phyloP scores from a whole-genome alignment of 2,888 invertebrate species.

The Neoscelio sp. region DNA sequence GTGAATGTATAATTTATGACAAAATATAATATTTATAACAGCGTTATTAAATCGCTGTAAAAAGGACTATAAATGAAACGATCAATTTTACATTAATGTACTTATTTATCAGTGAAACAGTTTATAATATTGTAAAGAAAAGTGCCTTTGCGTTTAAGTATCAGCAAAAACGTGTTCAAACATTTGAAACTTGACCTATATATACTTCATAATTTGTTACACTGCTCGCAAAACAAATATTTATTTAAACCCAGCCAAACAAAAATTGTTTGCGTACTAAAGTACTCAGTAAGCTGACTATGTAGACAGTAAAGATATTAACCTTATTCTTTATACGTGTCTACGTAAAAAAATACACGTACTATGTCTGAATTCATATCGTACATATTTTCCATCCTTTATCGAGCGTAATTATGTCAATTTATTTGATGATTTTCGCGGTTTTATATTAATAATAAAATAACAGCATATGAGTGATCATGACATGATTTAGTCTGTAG shows the following conservation, averaged over 20 bases:
- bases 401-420: not conserved
- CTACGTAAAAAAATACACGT: not conserved
- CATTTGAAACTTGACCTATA: no score
- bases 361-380: not conserved
- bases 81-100: no score
- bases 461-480: slow-evolving; percentile 23
- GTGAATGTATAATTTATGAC: no score
- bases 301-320: not conserved
- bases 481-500: slow-evolving; percentile 16
- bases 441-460: slow-evolving; percentile 10
- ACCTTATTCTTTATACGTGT: slow-evolving; percentile 5
- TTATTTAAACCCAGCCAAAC: slow-evolving; percentile 8
- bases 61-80: no score
- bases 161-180: no score
- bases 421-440: slow-evolving; percentile 1
- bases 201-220: not conserved
- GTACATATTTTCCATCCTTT: slow-evolving; percentile 9
- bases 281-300: not conserved
- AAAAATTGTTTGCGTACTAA: not conserved
- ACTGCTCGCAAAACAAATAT: not conserved
- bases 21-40: no score
- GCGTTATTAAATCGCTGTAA: no score
- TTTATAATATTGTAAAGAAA: no score
- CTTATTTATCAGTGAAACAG: no score
- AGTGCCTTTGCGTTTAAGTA: no score